Base-by-base conservation (phyloP, 1,140 invertebrate genomes). In the Drosophila virilis region DNA sequence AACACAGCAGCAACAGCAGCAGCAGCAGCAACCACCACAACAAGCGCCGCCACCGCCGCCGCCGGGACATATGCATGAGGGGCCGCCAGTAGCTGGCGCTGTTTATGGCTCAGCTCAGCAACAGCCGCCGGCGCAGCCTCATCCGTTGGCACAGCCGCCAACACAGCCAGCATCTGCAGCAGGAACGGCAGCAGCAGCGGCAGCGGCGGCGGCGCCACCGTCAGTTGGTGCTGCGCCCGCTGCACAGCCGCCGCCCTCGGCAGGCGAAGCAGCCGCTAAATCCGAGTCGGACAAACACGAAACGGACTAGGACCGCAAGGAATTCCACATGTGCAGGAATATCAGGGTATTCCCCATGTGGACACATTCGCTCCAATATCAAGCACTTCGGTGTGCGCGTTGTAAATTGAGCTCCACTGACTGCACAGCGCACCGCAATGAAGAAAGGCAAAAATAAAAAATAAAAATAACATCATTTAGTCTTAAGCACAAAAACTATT, bases 201-300 rank as follows among this genome's bases (percentile, higher is more conserved):
- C 42, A 12, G 32, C 48, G 8, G 78, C 52, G 43, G 10, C 65
- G 32, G 40, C 46, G 8, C 8, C 71, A 40, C 17, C 59, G 2
- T 9, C 52, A n/a, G 46, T 59, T 8, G 15, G 58, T 6, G 37
- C 59, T 10, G 22, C 43, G 8, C 13, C 68, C 0, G 59, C 37
- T 6, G 62, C 73, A 17, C 70, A 58, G 46, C 17, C 45, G 10
- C 13, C 13, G 38, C 15, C 38, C 10, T 45, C 55, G 22, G 28
- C 62, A 0, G 40, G n/a, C 15, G 68, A 71, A 22, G 48, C 61
- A 4, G 8, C 68, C n/a, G 13, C 66, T 15, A 85, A 85, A 51
- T 70, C 70, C 15, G 80, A 84, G 9, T 48, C 74, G 40, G 81
- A 84, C 10, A 84, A 84, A 35, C 74, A 70, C 13, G 82, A 85